phyloP scores from a whole-genome alignment of 2,113 vertebrate genomes.

The Corynorhinus townsendii region DNA sequence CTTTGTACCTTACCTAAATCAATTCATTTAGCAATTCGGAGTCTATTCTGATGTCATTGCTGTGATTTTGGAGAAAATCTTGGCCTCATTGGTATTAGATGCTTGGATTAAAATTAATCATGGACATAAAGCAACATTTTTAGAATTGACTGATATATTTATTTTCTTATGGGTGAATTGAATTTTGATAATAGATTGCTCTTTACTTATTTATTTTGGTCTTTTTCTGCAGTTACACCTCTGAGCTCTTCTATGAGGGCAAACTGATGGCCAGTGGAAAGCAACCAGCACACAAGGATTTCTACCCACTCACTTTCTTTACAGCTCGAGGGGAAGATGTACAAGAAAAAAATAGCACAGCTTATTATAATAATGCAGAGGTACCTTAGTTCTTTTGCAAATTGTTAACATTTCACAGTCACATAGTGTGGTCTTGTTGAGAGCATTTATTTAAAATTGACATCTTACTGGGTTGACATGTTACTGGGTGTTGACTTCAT shows the following conservation, averaged over 20 bases:
- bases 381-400: conserved; percentile 76
- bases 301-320: conserved; percentile 98
- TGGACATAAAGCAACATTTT: conserved; percentile 20
- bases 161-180: conserved; percentile 52
- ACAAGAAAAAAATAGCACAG: conserved; percentile 99
- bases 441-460: background rate
- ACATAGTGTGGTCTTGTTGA: background rate
- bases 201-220: conserved; percentile 63
- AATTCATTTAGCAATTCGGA: background rate
- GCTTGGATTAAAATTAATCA: conserved; percentile 1
- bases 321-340: conserved; percentile 98
- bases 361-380: conserved; percentile 99
- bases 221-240: conserved; percentile 90
- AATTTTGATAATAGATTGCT: conserved; percentile 57
- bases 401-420: conserved; percentile 14
- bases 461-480: background rate
- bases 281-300: conserved; percentile 98
- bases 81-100: background rate
- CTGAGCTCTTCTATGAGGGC: conserved; percentile 98
- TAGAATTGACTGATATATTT: conserved; percentile 22
- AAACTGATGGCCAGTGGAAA: conserved; percentile 99
- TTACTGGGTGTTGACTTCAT: conserved; percentile 7
- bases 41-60: background rate
- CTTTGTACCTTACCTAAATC: background rate
- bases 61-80: conserved; percentile 20